phyloP scores from a whole-genome alignment of 2,888 invertebrate species.

The Melipona bicolor region DNA sequence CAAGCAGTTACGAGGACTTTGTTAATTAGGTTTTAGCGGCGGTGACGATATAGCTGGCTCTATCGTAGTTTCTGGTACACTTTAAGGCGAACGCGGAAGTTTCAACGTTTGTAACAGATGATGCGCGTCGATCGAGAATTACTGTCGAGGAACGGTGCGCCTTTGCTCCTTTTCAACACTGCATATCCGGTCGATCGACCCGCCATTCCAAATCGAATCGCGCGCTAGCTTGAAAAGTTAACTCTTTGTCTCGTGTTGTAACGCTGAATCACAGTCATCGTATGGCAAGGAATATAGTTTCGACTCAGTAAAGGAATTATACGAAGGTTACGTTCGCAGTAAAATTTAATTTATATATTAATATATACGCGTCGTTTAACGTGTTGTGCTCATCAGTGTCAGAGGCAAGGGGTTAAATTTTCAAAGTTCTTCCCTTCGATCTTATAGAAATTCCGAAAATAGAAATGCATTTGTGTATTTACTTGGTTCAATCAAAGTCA shows the following conservation, averaged over 20 bases:
- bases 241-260: neutral
- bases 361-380: neutral
- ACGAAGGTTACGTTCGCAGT: neutral
- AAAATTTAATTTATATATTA: neutral
- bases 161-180: constrained; percentile 33
- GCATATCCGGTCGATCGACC: constrained; percentile 15
- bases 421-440: neutral
- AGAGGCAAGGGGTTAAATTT: neutral
- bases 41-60: constrained; percentile 81
- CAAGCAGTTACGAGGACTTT: constrained; percentile 72
- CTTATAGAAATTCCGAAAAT: neutral
- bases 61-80: constrained; percentile 79
- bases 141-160: constrained; percentile 37
- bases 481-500: neutral
- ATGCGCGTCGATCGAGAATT: constrained; percentile 44
- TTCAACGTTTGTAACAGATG: constrained; percentile 66
- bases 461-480: neutral
- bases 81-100: constrained; percentile 58
- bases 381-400: neutral
- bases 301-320: neutral
- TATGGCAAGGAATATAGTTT: neutral
- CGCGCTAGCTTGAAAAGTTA: neutral
- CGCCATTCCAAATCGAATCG: constrained; percentile 24
- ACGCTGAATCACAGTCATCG: neutral
- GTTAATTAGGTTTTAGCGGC: constrained; percentile 80